Base-by-base conservation (phyloP, 2,888 invertebrate species). In the Oscheius sp. region DNA sequence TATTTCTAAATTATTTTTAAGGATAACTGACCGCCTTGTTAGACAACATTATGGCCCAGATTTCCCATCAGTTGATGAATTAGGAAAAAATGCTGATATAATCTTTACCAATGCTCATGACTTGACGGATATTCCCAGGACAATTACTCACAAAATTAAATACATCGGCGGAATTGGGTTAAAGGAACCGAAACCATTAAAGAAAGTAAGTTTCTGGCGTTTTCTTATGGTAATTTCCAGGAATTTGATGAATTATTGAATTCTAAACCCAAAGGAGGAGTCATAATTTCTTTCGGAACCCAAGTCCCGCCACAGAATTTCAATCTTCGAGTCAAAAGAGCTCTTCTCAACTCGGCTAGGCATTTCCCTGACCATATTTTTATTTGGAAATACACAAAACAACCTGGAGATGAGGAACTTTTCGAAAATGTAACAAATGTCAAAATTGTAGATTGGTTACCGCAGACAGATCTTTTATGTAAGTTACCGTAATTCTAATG, bases 71-170 rank as follows among this genome's bases (percentile, higher is more conserved):
- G 9, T 27, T 9, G 25, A 49, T 7, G 16, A 21, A 13, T 21
- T 74, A 1, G 23, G n/a, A 21, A 46, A 58, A 49, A 52, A 72
- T 0, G 25, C 66, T 18, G 76, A 73, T 55, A 2, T 78, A 6
- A 49, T 71, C 0, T 84, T 85, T 46, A 45, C 84, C 7, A 85
- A 85, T 58, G 82, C 84, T 27, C 76, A 86, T 52, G 86, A 86
- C 71, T 23, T 86, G 0, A 78, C 86, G 41, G 86, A 85, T 45
- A 74, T 76, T 27, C 79, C 83, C 7, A 71, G 79, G 21, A 82
- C 84, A 7, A 73, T 82, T 35, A 71, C 70, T 43, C 74, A 79
- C 45, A 78, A 84, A 73, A 72, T 85, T 23, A 78, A 79, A 29
- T 81, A 83, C 58, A 85, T 86, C 55, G 86, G 86, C 18, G 84